phyloP scores from a whole-genome alignment of 2,113 vertebrate species.

The Elephantulus edwardii region DNA sequence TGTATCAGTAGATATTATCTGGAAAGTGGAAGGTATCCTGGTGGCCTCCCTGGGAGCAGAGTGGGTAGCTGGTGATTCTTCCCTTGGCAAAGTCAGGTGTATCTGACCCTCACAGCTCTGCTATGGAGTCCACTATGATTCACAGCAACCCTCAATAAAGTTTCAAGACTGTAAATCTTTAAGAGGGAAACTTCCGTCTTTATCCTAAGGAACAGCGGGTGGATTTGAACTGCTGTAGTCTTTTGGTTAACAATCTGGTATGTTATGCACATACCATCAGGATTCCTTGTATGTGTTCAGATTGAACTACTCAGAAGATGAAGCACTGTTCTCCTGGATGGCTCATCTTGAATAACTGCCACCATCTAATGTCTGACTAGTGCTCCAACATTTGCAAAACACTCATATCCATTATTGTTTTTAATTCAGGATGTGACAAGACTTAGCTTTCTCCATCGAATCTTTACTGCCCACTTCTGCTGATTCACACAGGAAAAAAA shows the following conservation, averaged over 20 bases:
- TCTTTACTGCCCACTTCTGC: background rate
- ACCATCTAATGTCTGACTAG: background rate
- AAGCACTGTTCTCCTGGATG: background rate
- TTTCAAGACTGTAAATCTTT: too few species aligned
- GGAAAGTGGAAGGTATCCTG: background rate
- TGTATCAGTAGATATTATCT: background rate
- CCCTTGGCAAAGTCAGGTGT: too few species aligned
- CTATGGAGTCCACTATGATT: background rate
- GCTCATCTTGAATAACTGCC: background rate
- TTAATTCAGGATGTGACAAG: background rate
- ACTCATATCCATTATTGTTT: background rate
- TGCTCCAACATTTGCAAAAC: background rate
- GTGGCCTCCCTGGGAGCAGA: background rate
- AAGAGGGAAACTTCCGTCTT: too few species aligned
- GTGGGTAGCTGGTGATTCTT: background rate
- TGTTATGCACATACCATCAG: too few species aligned
- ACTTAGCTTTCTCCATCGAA: background rate
- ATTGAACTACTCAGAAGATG: background rate
- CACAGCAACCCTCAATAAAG: too few species aligned
- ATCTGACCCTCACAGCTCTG: too few species aligned
- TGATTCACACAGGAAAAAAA: conserved; percentile 34
- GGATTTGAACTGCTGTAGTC: too few species aligned
- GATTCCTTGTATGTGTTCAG: background rate
- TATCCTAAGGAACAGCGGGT: too few species aligned
- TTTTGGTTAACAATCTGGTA: too few species aligned